These are phyloP conservation scores for Andrena bicolor DNA, from an alignment of 2,888 invertebrate species.

Conservation along the genomic window DNA sequence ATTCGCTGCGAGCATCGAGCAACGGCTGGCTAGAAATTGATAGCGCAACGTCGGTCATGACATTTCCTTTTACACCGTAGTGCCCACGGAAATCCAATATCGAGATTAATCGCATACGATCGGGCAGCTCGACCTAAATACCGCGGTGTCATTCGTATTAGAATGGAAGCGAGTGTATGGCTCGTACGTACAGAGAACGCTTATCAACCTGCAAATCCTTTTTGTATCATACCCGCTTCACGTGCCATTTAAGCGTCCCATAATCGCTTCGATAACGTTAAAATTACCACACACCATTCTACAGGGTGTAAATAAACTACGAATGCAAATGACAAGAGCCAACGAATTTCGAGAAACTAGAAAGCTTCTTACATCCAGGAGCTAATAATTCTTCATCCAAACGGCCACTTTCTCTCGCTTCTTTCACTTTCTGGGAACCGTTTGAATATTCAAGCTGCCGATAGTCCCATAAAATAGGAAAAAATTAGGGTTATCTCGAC, in stretches of 20 bases:
- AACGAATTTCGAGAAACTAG: no score
- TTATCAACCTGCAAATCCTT: constrained; percentile 22
- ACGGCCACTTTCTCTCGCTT: no score
- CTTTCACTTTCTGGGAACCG: no score
- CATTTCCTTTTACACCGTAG: constrained; percentile 45
- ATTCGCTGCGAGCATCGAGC: not conserved
- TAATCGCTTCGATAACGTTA: not conserved
- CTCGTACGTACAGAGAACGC: constrained; percentile 14
- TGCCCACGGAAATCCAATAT: constrained; percentile 61
- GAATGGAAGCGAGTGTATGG: constrained; percentile 26
- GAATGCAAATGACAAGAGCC: no score
- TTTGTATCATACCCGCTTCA: not conserved
- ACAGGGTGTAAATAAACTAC: no score
- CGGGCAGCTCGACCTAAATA: constrained; percentile 61
- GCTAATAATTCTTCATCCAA: no score
- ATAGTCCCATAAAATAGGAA: no score
- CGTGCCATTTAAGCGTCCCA: not conserved
- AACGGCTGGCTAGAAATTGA: constrained; percentile 33
- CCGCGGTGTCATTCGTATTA: constrained; percentile 44
- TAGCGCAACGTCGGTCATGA: constrained; percentile 49
- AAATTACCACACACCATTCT: not conserved
- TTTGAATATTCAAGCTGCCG: no score
- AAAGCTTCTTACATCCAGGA: no score
- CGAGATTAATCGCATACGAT: constrained; percentile 55
- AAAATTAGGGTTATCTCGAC: no score